A percentile compares a stretch with the other conserved stretches of the same genome.
Evolutionary conservation across 2,113 vertebrate species (phyloP).

Genomic region (Patagioenas fasciata): DNA sequence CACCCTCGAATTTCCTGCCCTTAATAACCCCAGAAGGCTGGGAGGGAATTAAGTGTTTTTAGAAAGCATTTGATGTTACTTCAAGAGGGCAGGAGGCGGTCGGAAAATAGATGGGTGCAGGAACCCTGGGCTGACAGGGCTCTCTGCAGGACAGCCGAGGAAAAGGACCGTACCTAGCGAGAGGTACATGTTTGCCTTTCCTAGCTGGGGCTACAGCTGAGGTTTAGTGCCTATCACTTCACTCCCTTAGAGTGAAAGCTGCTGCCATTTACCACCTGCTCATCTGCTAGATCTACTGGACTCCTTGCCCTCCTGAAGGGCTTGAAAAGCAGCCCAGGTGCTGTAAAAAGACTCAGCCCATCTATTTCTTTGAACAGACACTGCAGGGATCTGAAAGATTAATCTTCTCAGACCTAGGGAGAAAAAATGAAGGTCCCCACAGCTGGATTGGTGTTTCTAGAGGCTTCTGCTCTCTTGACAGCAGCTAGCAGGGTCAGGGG

Average conservation of each 20-base stretch:
- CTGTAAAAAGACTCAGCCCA: not conserved
- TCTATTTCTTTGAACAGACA: not conserved
- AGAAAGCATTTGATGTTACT: conserved; percentile 15
- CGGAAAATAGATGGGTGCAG: not conserved
- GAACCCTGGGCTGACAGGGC: not conserved
- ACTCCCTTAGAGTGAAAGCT: not conserved
- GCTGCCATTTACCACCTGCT: not conserved
- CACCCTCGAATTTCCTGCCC: conserved; percentile 52
- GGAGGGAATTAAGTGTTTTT: conserved; percentile 25
- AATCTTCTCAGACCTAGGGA: not conserved
- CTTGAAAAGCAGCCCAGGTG: not conserved
- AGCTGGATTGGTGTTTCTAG: not conserved
- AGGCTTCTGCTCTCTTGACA: not conserved
- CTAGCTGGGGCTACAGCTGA: not conserved
- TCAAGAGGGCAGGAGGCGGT: not conserved
- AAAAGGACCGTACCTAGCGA: not conserved
- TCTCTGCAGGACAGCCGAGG: not conserved
- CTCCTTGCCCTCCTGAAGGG: not conserved
- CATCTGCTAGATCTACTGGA: not conserved
- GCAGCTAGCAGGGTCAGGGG: not conserved
- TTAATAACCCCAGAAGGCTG: conserved; percentile 51
- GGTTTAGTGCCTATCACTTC: not conserved
- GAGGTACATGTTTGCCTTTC: not conserved
- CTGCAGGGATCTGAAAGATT: not conserved
- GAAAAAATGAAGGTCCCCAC: not conserved